These are phyloP conservation scores for Menura novaehollandiae DNA, from an alignment of 2,113 vertebrate species.

Conservation along the genomic window DNA sequence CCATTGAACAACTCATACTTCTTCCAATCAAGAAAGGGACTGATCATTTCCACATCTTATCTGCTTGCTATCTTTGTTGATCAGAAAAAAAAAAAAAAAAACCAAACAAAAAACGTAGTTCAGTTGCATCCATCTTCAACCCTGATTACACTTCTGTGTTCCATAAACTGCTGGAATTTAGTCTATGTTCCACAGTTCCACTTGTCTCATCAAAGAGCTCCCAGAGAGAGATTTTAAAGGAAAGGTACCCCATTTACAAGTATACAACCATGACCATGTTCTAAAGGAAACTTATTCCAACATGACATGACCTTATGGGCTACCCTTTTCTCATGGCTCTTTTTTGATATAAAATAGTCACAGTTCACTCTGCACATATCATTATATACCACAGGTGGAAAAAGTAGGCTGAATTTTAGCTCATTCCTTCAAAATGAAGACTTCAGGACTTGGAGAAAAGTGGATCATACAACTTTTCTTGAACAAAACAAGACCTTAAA, in stretches of 20 bases:
- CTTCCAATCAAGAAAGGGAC: not conserved
- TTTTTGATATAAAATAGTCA: not conserved
- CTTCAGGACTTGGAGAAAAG: not conserved
- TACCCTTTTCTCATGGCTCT: not conserved
- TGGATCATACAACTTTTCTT: not conserved
- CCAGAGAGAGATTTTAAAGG: not conserved
- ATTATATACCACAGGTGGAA: not conserved
- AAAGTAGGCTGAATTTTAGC: not conserved
- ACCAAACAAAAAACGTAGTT: accelerated
- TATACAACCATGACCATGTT: accelerated
- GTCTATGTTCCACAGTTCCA: not conserved
- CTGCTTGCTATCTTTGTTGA: not conserved
- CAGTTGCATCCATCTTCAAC: not conserved
- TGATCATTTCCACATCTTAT: not conserved
- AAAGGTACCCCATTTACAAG: not conserved
- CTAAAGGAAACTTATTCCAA: not conserved
- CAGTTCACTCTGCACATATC: not conserved
- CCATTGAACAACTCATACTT: not conserved
- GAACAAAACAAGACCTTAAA: not conserved
- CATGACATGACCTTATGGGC: accelerated
- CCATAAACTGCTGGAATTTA: not conserved
- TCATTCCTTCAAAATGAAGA: not conserved
- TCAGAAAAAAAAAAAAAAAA: not conserved
- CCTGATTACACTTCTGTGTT: not conserved
- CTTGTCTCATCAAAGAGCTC: not conserved